Evolutionary conservation across 2,113 vertebrate species (phyloP), one percentile per base, ranked within the genome.

Genomic region (Psephotus haematonotus): DNA sequence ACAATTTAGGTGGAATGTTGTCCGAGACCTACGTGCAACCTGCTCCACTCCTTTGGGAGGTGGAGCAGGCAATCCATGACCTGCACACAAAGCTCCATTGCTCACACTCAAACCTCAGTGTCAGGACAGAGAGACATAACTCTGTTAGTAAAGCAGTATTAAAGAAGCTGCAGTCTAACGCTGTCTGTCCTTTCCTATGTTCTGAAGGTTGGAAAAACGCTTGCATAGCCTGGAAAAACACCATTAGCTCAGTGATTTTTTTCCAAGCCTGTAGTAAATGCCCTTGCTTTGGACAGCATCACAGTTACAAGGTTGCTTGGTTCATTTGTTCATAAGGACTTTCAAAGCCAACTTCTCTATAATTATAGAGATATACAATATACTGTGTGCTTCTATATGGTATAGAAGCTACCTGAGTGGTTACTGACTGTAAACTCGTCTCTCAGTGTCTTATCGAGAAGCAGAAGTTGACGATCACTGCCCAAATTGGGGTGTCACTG

Each of bases 1-100:
- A 88, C 76, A 92, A 92, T 88, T 92, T 72, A 69, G 57, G 76
- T 43, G 94, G 88, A 95, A 97, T 86, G 88, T 29, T 80, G 92
- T 18, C 79, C 0, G 0, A 94, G 60, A 93, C 53, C 37, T 44
- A 11, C 2, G 9, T 44, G 70, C 13, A 94, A 96, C 75, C 82
- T 69, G 90, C 79, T 82, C 72, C 63, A 41, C 60, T 83, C 60
- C 94, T 90, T 57, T 88, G 53, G 44, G 69, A 94, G 88, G 90
- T 20, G 88, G 68, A 93, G 90, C 82, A 88, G 46, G 22, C 22
- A n/a, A 23, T 52, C 31, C 49, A 77, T 62, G 79, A 60, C 31
- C 71, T 44, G 59, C 27, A 20, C 37, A 20, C 13, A 49, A 50
- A 86, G 69, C 39, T 37, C 47, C 27, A 19, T 64, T 75, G 20